These are phyloP conservation scores for Agriotes lineatus DNA, from an alignment of 2,888 invertebrate genomes.

Conservation along the genomic window DNA sequence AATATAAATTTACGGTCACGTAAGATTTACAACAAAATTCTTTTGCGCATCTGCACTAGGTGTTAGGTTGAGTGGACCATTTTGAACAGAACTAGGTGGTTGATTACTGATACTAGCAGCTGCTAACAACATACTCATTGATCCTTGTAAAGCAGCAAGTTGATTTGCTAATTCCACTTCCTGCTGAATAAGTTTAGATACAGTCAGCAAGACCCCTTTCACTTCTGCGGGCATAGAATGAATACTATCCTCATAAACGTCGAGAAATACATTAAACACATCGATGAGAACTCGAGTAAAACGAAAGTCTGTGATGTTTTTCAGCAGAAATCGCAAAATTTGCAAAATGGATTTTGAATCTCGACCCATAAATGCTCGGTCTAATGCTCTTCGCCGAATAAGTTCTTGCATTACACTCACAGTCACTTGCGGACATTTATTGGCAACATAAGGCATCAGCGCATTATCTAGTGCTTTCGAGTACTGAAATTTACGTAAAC, in stretches of 20 bases:
- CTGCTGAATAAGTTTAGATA: slow-evolving; percentile 73
- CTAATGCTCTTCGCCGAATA: slow-evolving; percentile 83
- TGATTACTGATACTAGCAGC: slow-evolving; percentile 70
- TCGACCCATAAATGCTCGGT: slow-evolving; percentile 80
- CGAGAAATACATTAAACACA: slow-evolving; percentile 80
- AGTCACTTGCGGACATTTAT: slow-evolving; percentile 80
- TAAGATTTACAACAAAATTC: slow-evolving; percentile 72
- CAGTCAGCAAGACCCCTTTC: slow-evolving; percentile 71
- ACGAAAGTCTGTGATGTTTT: slow-evolving; percentile 75
- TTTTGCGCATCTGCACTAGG: slow-evolving; percentile 68
- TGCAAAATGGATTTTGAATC: slow-evolving; percentile 74
- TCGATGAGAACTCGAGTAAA: slow-evolving; percentile 82
- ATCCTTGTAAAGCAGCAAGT: slow-evolving; percentile 77
- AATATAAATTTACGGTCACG: no score
- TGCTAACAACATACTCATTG: slow-evolving; percentile 75
- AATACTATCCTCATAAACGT: slow-evolving; percentile 78
- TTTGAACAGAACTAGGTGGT: slow-evolving; percentile 53
- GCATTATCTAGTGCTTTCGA: slow-evolving; percentile 83
- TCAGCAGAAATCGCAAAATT: slow-evolving; percentile 82
- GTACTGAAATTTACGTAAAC: slow-evolving; percentile 85
- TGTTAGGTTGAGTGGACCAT: slow-evolving; percentile 50
- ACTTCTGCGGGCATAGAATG: slow-evolving; percentile 74
- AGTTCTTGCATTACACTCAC: slow-evolving; percentile 88
- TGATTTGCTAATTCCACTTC: slow-evolving; percentile 78
- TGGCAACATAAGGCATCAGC: slow-evolving; percentile 71